Conservation (phyloP, 2,888 invertebrate species). For the Crioceris asparagi region DNA sequence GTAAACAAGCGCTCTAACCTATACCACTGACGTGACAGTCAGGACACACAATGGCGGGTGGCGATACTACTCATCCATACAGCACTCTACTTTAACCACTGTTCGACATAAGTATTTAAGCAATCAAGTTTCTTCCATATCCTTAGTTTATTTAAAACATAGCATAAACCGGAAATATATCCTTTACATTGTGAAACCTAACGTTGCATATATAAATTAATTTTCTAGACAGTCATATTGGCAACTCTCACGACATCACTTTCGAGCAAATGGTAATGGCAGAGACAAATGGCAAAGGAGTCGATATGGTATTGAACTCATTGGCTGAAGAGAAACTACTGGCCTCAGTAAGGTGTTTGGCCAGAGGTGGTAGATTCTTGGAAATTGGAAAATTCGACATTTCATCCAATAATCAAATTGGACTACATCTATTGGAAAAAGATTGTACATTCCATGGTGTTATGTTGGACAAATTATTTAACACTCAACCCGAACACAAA, state of each 20-base stretch:
- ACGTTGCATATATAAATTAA: too few relatives aligned
- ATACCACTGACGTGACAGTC: too few relatives aligned
- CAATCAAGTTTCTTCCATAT: too few relatives aligned
- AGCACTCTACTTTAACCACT: too few relatives aligned
- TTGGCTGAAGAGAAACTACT: constrained; percentile 83
- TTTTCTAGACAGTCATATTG: constrained; percentile 22
- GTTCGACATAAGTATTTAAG: too few relatives aligned
- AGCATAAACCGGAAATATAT: too few relatives aligned
- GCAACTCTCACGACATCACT: constrained; percentile 66
- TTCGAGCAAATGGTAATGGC: constrained; percentile 79
- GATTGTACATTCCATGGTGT: constrained; percentile 70
- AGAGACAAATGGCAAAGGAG: constrained; percentile 76
- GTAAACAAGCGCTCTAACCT: too few relatives aligned
- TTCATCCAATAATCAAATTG: constrained; percentile 51
- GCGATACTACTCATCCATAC: too few relatives aligned
- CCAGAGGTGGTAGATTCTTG: constrained; percentile 55
- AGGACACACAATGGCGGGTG: too few relatives aligned
- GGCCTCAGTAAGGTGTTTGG: constrained; percentile 54
- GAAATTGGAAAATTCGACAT: constrained; percentile 84
- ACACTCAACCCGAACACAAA: too few relatives aligned
- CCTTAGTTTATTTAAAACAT: too few relatives aligned
- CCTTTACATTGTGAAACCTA: too few relatives aligned
- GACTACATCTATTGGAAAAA: constrained; percentile 57
- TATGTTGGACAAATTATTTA: constrained; percentile 49
- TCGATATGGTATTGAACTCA: constrained; percentile 88